Conservation (phyloP, 2,113 vertebrate genomes). For the Gallinago paraguaiae region DNA sequence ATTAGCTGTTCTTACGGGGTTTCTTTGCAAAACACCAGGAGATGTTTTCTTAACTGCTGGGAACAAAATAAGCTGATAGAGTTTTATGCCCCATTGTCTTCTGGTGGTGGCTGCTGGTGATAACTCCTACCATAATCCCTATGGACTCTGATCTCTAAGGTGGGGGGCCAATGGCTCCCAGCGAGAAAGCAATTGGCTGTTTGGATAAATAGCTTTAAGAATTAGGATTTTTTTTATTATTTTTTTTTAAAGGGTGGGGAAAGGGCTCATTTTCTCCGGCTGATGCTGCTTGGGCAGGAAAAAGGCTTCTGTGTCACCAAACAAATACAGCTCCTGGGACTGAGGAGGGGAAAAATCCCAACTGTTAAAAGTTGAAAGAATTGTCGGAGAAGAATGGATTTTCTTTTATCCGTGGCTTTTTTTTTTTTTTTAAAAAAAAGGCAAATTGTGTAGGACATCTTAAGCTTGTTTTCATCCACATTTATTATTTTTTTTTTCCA, state of each 20-base stretch:
- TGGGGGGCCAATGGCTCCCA: rapidly evolving
- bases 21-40: not conserved
- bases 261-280: not conserved
- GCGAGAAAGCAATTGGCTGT: not conserved
- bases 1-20: not conserved
- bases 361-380: not conserved
- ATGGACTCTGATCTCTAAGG: not conserved
- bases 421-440: not conserved
- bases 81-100: not conserved
- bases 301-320: not conserved
- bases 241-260: not conserved
- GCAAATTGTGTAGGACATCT: not conserved
- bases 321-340: not conserved
- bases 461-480: not conserved
- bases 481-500: not conserved
- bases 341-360: not conserved
- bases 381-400: not conserved
- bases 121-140: not conserved
- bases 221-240: not conserved
- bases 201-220: not conserved
- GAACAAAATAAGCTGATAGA: not conserved
- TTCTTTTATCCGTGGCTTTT: not conserved
- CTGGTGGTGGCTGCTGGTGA: not conserved
- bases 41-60: not conserved
- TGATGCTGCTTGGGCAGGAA: not conserved